These are phyloP conservation scores for Ctenosaura bakeri DNA, from an alignment of 2,797 vertebrate genomes.

Conservation along the genomic window DNA sequence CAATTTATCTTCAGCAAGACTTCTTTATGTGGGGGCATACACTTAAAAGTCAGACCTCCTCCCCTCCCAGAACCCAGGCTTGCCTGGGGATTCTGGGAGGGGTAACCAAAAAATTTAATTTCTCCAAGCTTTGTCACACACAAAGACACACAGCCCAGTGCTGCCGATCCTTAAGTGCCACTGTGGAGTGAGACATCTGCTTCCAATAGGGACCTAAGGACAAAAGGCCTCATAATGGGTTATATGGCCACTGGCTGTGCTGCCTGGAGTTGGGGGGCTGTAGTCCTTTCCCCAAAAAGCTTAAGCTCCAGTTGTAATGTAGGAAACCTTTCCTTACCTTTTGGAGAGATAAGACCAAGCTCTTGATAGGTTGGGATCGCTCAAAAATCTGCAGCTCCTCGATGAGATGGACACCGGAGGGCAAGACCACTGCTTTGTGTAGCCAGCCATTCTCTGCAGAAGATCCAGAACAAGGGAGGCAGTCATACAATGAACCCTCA, in stretches of 20 bases:
- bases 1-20: neutral
- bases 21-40: too few species aligned
- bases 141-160: neutral
- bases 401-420: conserved; percentile 86
- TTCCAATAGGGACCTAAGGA: neutral
- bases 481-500: accelerated
- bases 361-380: conserved; percentile 88
- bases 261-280: too few species aligned
- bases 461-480: neutral
- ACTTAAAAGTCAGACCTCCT: too few species aligned
- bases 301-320: too few species aligned
- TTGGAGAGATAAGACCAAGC: conserved; percentile 88
- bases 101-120: neutral
- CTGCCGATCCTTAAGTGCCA: neutral
- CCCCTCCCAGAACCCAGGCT: too few species aligned
- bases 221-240: neutral
- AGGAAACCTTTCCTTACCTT: conserved; percentile 81
- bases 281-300: too few species aligned
- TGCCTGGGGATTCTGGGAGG: too few species aligned
- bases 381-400: conserved; percentile 97
- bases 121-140: neutral
- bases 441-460: conserved; percentile 91
- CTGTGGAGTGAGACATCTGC: neutral
- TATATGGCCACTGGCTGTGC: neutral
- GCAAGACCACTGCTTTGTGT: conserved; percentile 90